Percentiles rank a stretch among this genome's conserved stretches.
These are phyloP conservation scores for Anagyrus pseudococci DNA, from an alignment of 2,888 invertebrate genomes.

Conservation along the genomic window DNA sequence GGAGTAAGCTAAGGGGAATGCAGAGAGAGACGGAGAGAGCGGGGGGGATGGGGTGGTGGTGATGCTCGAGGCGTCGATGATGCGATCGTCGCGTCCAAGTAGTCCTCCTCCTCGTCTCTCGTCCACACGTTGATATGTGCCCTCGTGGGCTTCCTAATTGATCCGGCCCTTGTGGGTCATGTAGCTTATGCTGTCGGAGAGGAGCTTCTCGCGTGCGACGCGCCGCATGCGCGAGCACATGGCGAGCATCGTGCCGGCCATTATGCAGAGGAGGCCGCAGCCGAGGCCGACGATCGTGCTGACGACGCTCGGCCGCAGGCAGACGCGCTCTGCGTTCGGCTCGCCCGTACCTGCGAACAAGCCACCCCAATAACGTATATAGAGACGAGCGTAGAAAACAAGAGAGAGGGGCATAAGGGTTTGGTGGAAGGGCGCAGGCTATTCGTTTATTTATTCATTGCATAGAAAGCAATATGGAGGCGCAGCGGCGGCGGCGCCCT, in stretches of 20 bases:
- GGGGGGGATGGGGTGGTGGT: too few relatives aligned
- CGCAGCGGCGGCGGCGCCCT: not conserved
- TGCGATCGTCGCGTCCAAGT: too few relatives aligned
- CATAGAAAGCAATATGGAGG: not conserved
- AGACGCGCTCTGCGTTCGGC: slow-evolving; percentile 63
- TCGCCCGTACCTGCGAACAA: slow-evolving; percentile 46
- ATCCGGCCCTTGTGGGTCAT: slow-evolving; percentile 61
- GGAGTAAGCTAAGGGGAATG: too few relatives aligned
- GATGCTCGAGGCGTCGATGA: too few relatives aligned
- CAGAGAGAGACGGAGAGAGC: too few relatives aligned
- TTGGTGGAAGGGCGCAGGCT: too few relatives aligned
- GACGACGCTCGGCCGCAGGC: slow-evolving; percentile 67
- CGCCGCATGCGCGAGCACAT: slow-evolving; percentile 79
- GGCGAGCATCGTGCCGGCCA: slow-evolving; percentile 76
- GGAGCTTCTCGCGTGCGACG: slow-evolving; percentile 57
- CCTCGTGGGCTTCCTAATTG: too few relatives aligned
- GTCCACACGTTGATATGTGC: too few relatives aligned
- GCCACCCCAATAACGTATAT: not conserved
- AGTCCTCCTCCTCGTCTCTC: too few relatives aligned
- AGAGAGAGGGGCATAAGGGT: too few relatives aligned
- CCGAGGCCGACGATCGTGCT: slow-evolving; percentile 74
- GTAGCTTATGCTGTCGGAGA: slow-evolving; percentile 60
- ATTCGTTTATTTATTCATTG: not conserved
- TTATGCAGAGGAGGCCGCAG: slow-evolving; percentile 74
- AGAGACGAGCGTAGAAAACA: too few relatives aligned